These are phyloP conservation scores for Drosophila nigricruria DNA, from an alignment of 2,888 invertebrate species.

Conservation along the genomic window DNA sequence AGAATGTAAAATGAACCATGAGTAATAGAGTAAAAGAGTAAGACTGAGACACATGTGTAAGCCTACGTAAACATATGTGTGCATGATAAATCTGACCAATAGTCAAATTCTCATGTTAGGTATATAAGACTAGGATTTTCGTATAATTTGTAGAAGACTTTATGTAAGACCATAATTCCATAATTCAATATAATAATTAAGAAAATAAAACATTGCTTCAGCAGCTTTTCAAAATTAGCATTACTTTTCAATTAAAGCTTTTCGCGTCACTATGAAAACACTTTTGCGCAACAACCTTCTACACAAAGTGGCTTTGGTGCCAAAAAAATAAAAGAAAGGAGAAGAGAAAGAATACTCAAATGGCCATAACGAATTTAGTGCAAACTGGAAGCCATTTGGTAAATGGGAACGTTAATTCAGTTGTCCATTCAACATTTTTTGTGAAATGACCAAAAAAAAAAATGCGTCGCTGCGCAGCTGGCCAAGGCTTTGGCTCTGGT, in stretches of 20 bases:
- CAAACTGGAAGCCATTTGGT: slow-evolving; percentile 14
- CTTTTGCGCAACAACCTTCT: background rate
- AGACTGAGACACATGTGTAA: background rate
- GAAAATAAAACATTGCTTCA: background rate
- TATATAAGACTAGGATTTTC: too few relatives aligned
- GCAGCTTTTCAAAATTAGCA: too few relatives aligned
- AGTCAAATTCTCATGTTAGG: background rate
- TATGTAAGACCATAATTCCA: too few relatives aligned
- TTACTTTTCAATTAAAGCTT: background rate
- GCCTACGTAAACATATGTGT: background rate
- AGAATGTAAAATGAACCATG: background rate
- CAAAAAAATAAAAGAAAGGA: background rate
- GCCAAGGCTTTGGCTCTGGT: slow-evolving; percentile 16
- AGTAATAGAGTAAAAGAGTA: background rate
- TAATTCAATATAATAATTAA: background rate
- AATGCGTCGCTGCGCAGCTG: slow-evolving; percentile 31
- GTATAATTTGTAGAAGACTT: too few relatives aligned
- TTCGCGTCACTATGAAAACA: background rate
- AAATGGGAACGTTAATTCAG: slow-evolving; percentile 34
- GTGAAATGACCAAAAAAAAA: slow-evolving; percentile 31
- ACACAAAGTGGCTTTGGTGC: slow-evolving; percentile 10
- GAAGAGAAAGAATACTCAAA: slow-evolving; percentile 12
- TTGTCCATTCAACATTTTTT: slow-evolving; percentile 41
- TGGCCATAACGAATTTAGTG: slow-evolving; percentile 18
- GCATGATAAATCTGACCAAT: background rate